phyloP scores from a whole-genome alignment of 2,113 vertebrate genomes.

The Macrotus californicus region DNA sequence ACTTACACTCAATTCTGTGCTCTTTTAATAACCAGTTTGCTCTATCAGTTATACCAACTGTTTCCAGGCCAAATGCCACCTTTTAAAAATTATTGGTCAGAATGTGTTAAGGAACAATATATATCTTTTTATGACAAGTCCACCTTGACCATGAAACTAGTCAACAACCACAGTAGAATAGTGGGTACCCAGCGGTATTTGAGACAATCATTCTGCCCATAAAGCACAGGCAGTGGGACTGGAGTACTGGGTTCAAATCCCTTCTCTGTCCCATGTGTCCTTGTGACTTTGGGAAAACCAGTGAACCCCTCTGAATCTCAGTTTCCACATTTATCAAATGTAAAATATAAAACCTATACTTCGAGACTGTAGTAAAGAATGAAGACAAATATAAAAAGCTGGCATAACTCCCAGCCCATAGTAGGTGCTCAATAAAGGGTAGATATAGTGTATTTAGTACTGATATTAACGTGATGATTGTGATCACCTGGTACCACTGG shows the following conservation, averaged over 20 bases:
- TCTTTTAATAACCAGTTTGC: neutral
- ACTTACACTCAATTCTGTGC: neutral
- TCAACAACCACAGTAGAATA: neutral
- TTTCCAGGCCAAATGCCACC: neutral
- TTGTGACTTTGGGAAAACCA: neutral
- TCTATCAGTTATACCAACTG: neutral
- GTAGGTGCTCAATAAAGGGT: neutral
- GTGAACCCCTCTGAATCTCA: neutral
- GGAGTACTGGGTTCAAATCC: neutral
- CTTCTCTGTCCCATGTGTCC: neutral
- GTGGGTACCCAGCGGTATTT: neutral
- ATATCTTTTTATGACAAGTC: neutral
- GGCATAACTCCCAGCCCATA: neutral
- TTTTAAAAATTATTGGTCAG: neutral
- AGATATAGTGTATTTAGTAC: neutral
- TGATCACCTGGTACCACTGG: neutral
- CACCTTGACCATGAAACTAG: neutral
- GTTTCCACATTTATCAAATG: neutral
- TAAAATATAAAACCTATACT: neutral
- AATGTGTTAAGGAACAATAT: neutral
- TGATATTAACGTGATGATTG: neutral
- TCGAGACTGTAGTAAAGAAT: neutral
- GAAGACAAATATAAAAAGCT: neutral
- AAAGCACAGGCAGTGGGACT: neutral
- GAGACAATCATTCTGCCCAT: neutral